A percentile compares a stretch with the other conserved stretches of the same genome.
These are phyloP conservation scores for Agrochola circellaris DNA, from an alignment of 2,888 invertebrate genomes.

Conservation along the genomic window DNA sequence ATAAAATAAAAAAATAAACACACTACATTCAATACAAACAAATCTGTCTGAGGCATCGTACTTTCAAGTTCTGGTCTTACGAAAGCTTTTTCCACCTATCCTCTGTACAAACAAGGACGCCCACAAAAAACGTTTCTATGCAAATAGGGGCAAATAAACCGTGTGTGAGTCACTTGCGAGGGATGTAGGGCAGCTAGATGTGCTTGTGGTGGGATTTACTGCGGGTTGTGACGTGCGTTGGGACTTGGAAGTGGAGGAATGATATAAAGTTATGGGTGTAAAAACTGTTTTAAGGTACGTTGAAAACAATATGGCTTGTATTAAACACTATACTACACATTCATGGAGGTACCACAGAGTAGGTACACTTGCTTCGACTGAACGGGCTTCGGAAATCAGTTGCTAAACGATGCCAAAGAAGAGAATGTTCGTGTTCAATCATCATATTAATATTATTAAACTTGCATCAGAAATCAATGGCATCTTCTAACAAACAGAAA, in stretches of 20 bases:
- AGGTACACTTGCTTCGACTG: not conserved
- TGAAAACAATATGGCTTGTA: not conserved
- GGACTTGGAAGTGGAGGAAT: not conserved
- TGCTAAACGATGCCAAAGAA: not conserved
- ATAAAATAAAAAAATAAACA: constrained; percentile 68
- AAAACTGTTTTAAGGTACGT: not conserved
- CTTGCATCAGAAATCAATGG: too few species aligned
- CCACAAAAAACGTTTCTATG: constrained; percentile 91
- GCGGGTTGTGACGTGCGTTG: constrained; percentile 31
- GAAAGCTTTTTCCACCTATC: constrained; percentile 87
- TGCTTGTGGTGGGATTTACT: constrained; percentile 60
- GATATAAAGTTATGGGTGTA: constrained; percentile 1
- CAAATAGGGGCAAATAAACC: constrained; percentile 90
- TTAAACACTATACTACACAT: not conserved
- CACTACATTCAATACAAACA: constrained; percentile 84
- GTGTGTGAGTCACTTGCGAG: constrained; percentile 80
- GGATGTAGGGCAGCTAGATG: constrained; percentile 70
- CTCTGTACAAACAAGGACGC: constrained; percentile 89
- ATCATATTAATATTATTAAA: too few species aligned
- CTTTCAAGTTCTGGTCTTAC: constrained; percentile 78
- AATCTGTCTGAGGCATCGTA: constrained; percentile 81
- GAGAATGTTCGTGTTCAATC: too few species aligned
- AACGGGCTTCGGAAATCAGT: not conserved
- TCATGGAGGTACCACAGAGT: not conserved
- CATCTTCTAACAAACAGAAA: too few species aligned